phyloP scores from a whole-genome alignment of 1,140 invertebrate species.

The Adelges cooleyi region DNA sequence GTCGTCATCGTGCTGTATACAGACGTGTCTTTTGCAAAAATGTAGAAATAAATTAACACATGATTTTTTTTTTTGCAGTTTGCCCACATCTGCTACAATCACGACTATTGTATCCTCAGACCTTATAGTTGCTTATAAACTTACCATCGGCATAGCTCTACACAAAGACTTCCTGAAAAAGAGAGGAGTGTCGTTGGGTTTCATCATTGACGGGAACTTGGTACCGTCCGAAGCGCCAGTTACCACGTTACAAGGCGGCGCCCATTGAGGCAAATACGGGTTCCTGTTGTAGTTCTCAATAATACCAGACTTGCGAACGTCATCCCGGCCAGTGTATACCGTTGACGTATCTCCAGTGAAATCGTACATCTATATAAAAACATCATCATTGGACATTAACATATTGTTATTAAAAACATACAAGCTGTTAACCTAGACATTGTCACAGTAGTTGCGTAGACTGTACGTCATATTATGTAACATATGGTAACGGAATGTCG shows the following conservation, averaged over 20 bases:
- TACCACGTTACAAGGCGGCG: slow-evolving; percentile 59
- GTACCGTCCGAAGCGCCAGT: slow-evolving; percentile 71
- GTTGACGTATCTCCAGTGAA: slow-evolving; percentile 68
- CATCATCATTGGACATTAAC: background rate
- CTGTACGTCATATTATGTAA: no score
- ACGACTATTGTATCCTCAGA: no score
- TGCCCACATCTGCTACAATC: no score
- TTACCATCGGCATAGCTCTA: slow-evolving; percentile 57
- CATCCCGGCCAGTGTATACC: slow-evolving; percentile 58
- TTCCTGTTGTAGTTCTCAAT: slow-evolving; percentile 64
- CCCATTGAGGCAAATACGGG: slow-evolving; percentile 62
- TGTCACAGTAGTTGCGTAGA: no score
- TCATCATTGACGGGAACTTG: slow-evolving; percentile 60
- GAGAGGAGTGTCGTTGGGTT: slow-evolving; percentile 52
- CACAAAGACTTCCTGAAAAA: slow-evolving; percentile 77
- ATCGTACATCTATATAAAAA: slow-evolving; percentile 64
- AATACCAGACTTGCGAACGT: slow-evolving; percentile 50
- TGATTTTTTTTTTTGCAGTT: no score
- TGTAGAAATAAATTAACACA: no score
- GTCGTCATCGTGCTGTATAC: no score
- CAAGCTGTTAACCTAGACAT: no score
- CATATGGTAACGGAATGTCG: no score
- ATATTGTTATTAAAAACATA: no score
- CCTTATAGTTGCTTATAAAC: no score
- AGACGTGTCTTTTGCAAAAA: no score